phyloP scores from a whole-genome alignment of 1,140 invertebrate species.

The Euura saliciscinereae region DNA sequence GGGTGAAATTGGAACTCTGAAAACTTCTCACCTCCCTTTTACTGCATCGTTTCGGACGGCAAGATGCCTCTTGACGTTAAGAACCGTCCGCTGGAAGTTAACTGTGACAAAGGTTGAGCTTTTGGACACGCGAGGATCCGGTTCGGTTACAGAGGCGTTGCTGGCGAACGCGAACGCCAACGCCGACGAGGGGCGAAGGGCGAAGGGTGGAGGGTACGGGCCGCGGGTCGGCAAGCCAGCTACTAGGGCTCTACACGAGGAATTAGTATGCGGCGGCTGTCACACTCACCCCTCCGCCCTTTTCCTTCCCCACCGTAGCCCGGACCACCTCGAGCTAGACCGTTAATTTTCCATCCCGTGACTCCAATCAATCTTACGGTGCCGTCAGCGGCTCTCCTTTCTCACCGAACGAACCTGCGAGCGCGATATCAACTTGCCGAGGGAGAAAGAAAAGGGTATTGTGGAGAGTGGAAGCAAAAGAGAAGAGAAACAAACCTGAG shows the following conservation, averaged over 20 bases:
- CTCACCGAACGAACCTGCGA: constrained; percentile 13
- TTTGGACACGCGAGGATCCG: constrained; percentile 11
- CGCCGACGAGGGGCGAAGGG: constrained; percentile 23
- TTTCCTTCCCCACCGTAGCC: constrained; percentile 29
- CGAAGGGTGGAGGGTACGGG: constrained; percentile 10
- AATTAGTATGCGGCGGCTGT: constrained; percentile 55
- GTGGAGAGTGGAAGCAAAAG: too few species aligned
- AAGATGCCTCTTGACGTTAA: background rate
- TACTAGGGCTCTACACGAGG: constrained; percentile 15
- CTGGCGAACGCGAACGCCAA: background rate
- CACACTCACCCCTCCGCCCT: constrained; percentile 36
- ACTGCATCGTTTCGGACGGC: background rate
- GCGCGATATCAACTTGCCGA: too few species aligned
- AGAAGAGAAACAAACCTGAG: too few species aligned
- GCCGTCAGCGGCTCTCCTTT: constrained; percentile 47
- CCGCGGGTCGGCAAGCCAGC: background rate
- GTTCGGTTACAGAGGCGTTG: background rate
- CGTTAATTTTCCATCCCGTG: constrained; percentile 60
- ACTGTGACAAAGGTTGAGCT: constrained; percentile 21
- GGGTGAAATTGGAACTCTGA: too few species aligned
- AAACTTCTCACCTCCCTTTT: too few species aligned
- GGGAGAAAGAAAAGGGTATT: too few species aligned
- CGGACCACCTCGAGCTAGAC: constrained; percentile 36
- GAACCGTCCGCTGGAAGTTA: background rate
- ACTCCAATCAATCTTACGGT: constrained; percentile 57